Conservation (phyloP, 2,113 vertebrate species). For the Eubucco bourcierii region DNA sequence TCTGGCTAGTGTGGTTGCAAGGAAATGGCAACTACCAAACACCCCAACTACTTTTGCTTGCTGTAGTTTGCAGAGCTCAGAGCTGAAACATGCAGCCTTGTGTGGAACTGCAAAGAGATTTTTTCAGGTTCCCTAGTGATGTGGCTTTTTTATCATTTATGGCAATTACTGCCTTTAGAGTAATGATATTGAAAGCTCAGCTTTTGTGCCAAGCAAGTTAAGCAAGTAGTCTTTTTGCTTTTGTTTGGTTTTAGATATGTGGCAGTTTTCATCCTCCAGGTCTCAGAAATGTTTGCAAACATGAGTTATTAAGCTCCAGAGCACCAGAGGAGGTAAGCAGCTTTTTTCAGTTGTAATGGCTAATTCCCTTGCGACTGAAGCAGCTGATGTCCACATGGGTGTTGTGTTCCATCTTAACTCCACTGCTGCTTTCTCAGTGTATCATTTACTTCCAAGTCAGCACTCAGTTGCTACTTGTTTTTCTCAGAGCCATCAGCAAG, state of each 20-base stretch:
- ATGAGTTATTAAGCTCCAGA: not conserved
- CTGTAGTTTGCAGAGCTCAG: not conserved
- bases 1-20: not conserved
- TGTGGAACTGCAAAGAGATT: not conserved
- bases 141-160: not conserved
- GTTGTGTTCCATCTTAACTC: not conserved
- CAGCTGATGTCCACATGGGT: not conserved
- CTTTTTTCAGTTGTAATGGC: not conserved
- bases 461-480: not conserved
- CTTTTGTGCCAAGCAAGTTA: not conserved
- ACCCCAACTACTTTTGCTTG: not conserved
- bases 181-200: not conserved
- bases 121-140: not conserved
- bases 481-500: not conserved
- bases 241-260: not conserved
- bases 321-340: not conserved
- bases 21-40: not conserved
- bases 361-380: not conserved
- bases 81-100: not conserved
- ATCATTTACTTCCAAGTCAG: not conserved
- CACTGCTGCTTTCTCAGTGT: not conserved
- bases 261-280: not conserved
- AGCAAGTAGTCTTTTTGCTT: not conserved
- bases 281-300: not conserved
- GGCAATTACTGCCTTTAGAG: not conserved